phyloP scores from a whole-genome alignment of 2,113 vertebrate genomes.

The Embiotoca jacksoni region DNA sequence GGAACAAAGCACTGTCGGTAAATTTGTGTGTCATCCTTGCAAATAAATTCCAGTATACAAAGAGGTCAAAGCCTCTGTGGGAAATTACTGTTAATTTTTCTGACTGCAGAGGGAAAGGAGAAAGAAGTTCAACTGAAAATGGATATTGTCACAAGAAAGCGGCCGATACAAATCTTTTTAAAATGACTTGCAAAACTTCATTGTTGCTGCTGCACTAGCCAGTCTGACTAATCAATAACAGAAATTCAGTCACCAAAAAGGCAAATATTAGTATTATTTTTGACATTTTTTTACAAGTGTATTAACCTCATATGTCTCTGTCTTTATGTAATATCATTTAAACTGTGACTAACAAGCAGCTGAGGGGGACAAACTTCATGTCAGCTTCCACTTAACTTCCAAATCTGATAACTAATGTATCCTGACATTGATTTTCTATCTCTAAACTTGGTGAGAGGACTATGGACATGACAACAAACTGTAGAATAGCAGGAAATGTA shows the following conservation, averaged over 20 bases:
- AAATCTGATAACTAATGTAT: not conserved
- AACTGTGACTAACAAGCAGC: too few species aligned
- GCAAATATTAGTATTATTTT: too few species aligned
- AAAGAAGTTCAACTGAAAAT: not conserved
- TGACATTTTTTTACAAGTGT: too few species aligned
- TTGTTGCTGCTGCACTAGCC: too few species aligned
- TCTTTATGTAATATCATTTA: too few species aligned
- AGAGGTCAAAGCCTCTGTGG: not conserved
- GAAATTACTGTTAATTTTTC: not conserved
- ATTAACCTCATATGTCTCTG: too few species aligned
- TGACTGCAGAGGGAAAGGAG: not conserved
- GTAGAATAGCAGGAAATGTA: not conserved
- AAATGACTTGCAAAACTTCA: too few species aligned
- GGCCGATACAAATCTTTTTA: not conserved
- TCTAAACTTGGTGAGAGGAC: not conserved
- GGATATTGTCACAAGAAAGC: not conserved
- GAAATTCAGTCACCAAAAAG: too few species aligned
- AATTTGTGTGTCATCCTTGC: not conserved
- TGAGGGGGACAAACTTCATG: too few species aligned
- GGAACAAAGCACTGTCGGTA: not conserved
- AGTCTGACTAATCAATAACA: too few species aligned
- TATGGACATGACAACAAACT: constrained; percentile 3
- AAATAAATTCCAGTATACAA: not conserved
- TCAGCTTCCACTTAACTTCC: not conserved
- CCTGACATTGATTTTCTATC: too few species aligned